These are phyloP conservation scores for Protonemura montana DNA, from an alignment of 2,888 invertebrate genomes.

Conservation along the genomic window DNA sequence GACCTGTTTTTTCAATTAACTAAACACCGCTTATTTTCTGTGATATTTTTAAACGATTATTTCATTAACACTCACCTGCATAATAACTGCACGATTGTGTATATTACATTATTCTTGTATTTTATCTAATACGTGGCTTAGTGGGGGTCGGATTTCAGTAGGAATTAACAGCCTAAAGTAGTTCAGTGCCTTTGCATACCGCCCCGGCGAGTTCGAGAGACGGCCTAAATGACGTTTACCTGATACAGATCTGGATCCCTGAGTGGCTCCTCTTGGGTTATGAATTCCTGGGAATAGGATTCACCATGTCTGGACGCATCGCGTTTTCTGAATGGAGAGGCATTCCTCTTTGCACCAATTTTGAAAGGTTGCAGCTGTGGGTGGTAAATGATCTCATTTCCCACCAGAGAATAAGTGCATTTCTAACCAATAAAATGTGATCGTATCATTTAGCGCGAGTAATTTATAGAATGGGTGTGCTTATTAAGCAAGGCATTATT, in stretches of 20 bases:
- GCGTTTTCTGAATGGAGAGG: background rate
- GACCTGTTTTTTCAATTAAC: conserved; percentile 27
- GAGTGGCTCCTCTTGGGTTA: too few species aligned
- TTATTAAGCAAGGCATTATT: background rate
- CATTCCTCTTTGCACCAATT: background rate
- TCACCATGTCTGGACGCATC: background rate
- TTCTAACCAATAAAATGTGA: background rate
- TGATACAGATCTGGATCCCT: background rate
- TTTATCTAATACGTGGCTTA: background rate
- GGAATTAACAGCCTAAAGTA: background rate
- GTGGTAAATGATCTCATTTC: background rate
- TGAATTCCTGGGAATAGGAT: background rate
- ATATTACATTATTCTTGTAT: conserved; percentile 12
- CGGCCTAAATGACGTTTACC: background rate
- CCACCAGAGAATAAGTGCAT: background rate
- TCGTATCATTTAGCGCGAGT: background rate
- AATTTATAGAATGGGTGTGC: background rate
- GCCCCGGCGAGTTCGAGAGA: background rate
- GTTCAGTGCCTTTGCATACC: background rate
- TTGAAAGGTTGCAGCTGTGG: background rate
- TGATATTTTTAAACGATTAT: conserved; percentile 38
- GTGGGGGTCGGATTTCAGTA: background rate
- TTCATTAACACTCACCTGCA: conserved; percentile 39
- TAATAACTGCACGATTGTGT: conserved; percentile 42
- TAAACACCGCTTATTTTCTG: conserved; percentile 42